phyloP scores from a whole-genome alignment of 2,797 vertebrate genomes.

The Leucoraja ocellata region DNA sequence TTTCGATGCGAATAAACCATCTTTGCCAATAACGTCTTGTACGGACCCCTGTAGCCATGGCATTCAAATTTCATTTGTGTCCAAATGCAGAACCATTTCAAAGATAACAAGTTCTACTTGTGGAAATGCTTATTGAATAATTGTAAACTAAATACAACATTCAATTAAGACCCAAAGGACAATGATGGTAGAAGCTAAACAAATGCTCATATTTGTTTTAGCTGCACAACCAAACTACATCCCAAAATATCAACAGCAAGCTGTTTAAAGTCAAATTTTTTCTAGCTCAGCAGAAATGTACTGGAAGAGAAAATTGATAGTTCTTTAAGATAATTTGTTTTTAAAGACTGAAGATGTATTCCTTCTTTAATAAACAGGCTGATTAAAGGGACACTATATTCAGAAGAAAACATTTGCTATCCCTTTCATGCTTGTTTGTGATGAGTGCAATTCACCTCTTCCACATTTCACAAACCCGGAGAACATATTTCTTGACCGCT shows the following conservation, averaged over 20 bases:
- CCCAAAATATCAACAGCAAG: background rate
- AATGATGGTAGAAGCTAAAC: background rate
- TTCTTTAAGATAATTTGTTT: background rate
- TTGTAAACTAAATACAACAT: background rate
- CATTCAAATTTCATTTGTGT: background rate
- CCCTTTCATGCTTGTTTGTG: background rate
- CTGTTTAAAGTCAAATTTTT: background rate
- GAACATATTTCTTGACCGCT: background rate
- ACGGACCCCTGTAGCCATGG: background rate
- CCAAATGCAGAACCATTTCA: background rate
- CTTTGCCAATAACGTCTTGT: background rate
- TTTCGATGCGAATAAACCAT: background rate
- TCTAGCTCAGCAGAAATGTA: background rate
- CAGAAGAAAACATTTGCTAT: background rate
- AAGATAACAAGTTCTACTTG: background rate
- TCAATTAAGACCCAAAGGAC: background rate
- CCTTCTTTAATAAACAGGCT: background rate
- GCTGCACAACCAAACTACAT: background rate
- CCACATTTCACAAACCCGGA: too few species aligned
- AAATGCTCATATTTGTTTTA: background rate
- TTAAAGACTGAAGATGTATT: background rate
- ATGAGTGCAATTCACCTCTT: background rate
- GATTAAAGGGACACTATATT: background rate
- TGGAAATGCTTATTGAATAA: background rate
- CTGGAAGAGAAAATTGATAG: background rate